phyloP scores from a whole-genome alignment of 2,113 vertebrate species.

The Pardalotus punctatus region DNA sequence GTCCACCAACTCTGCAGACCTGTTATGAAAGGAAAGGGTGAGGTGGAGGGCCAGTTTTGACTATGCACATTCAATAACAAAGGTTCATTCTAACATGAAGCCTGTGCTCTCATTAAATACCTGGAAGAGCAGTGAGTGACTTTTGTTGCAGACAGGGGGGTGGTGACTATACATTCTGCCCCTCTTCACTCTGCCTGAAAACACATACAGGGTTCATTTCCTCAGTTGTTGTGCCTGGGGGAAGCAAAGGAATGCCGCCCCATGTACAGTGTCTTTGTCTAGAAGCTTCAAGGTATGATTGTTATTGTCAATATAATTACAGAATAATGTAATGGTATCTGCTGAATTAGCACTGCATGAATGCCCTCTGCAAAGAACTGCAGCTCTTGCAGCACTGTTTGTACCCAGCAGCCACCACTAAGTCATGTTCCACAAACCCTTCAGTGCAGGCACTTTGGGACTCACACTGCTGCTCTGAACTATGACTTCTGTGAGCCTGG shows the following conservation, averaged over 20 bases:
- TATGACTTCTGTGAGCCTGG: neutral
- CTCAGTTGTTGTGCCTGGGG: neutral
- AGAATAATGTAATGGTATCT: constrained; percentile 9
- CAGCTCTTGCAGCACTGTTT: neutral
- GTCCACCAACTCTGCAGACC: neutral
- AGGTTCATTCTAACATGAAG: neutral
- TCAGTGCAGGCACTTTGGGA: neutral
- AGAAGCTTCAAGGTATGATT: neutral
- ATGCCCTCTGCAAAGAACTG: neutral
- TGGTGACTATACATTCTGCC: neutral
- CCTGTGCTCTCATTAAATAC: neutral
- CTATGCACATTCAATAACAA: neutral
- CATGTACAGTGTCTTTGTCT: neutral
- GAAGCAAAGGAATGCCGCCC: neutral
- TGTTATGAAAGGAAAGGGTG: neutral
- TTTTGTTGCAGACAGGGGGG: neutral
- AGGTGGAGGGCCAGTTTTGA: neutral
- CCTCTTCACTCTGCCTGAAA: neutral
- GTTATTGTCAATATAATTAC: constrained; percentile 1
- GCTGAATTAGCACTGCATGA: neutral
- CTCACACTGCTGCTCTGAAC: neutral
- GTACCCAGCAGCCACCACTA: neutral
- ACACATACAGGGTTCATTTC: neutral
- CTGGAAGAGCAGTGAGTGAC: neutral
- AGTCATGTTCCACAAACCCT: neutral